Base-by-base conservation (phyloP, 2,113 vertebrate species). In the Forbesichthys agassizii region DNA sequence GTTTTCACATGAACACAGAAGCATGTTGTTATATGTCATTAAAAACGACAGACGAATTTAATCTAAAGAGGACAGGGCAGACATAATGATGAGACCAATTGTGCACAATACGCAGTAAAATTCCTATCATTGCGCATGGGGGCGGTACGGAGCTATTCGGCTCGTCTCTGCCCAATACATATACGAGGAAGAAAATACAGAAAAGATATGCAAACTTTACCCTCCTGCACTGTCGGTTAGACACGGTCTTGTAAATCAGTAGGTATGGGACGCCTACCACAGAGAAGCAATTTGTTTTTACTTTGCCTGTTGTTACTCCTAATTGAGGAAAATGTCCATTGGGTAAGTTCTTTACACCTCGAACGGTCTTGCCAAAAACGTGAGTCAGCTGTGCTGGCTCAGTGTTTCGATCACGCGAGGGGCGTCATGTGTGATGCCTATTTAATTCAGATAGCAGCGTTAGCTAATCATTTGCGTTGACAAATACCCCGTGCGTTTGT, bases 271-370 rank as follows among this genome's bases (percentile, higher is more conserved):
- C 16, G 16, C 51, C 1, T 51, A 33, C 20, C 70, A 9, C 33
- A 68, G 9, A 88, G 33, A 69, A 62, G 4, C 57, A 0, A 51
- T 52, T 59, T 66, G 8, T 18, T 1, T 11, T 0, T 12, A 4
- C 42, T 86, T 11, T 58, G 81, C 47, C 46, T 87, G 18, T 5
- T 84, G 3, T 3, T 85, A 0, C 7, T 90, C 3, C 54, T 88
- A 8, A 70, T 74, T 16, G 75, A 64, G 51, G 81, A 42, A 46
- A 71, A 71, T 54, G 62, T 79, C 53, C 78, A 68, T 73, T 80
- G 82, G 87, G 90, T 92, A 61, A 91, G 91, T 83, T 53, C 11
- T 8, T n/a, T 63, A 60, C 58, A 33, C 33, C 12, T 56, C 11
- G 20, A 3, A 3, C 27, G 10, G 27, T 67, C 51, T 65, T 75